These are phyloP conservation scores for Odontomachus brunneus DNA, from an alignment of 1,140 invertebrate genomes.

Conservation along the genomic window DNA sequence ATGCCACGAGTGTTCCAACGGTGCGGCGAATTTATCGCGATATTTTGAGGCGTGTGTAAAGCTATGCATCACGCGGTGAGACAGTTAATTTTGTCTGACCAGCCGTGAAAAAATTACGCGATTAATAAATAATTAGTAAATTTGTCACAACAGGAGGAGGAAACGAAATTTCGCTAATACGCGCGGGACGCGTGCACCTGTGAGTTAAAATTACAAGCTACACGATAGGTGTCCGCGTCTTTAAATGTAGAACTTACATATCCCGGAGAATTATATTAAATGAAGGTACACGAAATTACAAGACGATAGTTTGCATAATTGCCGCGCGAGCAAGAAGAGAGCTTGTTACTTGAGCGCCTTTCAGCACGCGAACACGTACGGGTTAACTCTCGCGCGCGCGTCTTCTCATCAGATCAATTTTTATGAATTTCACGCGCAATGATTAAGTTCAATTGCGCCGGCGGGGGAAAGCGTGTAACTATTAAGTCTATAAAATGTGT, in stretches of 20 bases:
- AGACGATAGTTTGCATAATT: conserved; percentile 9
- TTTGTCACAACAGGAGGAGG: too few species aligned
- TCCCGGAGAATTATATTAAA: conserved; percentile 1
- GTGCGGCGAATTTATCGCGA: too few species aligned
- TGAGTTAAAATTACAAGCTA: too few species aligned
- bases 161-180: too few species aligned
- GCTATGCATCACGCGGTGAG: too few species aligned
- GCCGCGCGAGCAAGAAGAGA: conserved; percentile 2
- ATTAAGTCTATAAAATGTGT: conserved; percentile 26
- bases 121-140: too few species aligned
- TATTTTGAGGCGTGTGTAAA: too few species aligned
- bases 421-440: conserved; percentile 22
- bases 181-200: too few species aligned
- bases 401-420: conserved; percentile 27
- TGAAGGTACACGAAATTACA: neutral
- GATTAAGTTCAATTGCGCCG: conserved; percentile 12
- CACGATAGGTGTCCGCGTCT: too few species aligned
- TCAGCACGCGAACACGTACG: neutral
- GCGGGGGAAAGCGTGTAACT: neutral
- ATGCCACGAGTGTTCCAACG: too few species aligned
- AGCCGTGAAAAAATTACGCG: too few species aligned
- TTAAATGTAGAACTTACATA: neutral
- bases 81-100: too few species aligned
- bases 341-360: conserved; percentile 14
- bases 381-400: conserved; percentile 8